These are phyloP conservation scores for Sardinella longiceps DNA, from an alignment of 2,797 vertebrate species.

Conservation along the genomic window DNA sequence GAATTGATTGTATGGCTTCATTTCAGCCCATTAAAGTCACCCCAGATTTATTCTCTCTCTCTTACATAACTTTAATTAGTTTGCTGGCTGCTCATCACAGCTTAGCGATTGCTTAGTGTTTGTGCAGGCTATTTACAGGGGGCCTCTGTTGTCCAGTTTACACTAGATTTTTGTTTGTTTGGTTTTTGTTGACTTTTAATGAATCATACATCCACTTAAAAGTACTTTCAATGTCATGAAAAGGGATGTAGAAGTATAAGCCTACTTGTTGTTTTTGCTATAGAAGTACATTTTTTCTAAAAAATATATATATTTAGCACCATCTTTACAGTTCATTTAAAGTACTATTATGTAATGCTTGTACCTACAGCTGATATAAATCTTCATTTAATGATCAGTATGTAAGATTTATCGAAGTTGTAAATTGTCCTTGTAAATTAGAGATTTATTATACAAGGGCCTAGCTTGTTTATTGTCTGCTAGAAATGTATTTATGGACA, in stretches of 20 bases:
- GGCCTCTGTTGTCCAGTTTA: not conserved
- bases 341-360: not conserved
- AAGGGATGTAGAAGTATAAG: too few species aligned
- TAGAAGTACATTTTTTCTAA: too few species aligned
- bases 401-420: not conserved
- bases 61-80: not conserved
- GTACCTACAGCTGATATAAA: not conserved
- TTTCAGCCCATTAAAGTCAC: not conserved
- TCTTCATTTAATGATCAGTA: not conserved
- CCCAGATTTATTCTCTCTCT: not conserved
- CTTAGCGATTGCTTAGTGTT: not conserved
- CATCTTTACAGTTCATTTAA: too few species aligned
- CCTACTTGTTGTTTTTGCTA: too few species aligned
- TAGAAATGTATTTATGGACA: not conserved
- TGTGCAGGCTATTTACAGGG: not conserved
- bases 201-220: too few species aligned
- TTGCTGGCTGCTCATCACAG: not conserved
- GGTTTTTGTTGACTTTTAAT: too few species aligned
- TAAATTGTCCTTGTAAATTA: not conserved
- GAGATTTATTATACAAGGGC: not conserved
- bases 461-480: not conserved
- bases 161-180: too few species aligned
- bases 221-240: too few species aligned
- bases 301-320: too few species aligned
- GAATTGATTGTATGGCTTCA: not conserved